Evolutionary conservation across 2,888 invertebrate species (phyloP), one percentile per base, ranked within the genome.

Genomic region (Drosophila neutralis): DNA sequence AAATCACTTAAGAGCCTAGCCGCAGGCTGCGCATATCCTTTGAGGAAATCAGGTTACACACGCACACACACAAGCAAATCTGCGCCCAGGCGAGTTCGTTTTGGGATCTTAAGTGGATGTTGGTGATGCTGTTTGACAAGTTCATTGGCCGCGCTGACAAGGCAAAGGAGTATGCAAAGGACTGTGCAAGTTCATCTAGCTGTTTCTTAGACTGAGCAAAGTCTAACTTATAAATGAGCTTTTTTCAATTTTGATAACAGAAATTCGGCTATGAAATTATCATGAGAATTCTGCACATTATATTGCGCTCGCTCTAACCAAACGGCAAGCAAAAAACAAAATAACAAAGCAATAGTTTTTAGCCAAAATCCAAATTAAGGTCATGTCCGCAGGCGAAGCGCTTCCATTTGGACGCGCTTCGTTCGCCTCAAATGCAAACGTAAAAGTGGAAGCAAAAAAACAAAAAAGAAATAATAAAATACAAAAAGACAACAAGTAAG

Each of bases 21-120:
- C 86, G 71, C 87, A 77, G 87, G 82, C 78, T 51, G 69, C 66
- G 75, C 76, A 76, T 83, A 89, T 86, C 85, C 90, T 86, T 90
- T 72, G 69, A 83, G 76, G 69, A 87, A 85, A 90, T 85, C 90
- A 90, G 90, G 89, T 85, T 85, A 90, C 90, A 77, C 52, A 69
- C 73, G 42, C 60, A 53, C 29, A 52, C 57, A 27, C 38, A 54
- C 5, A n/a, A 11, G 31, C 38, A 49, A 52, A 78, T 65, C 54
- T 61, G 69, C 38, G 67, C 65, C 31, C 51, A 52, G 51, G 24
- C 64, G 61, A 62, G 68, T 71, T 59, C 76, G 59, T 75, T 21
- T 72, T 72, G 70, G 77, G 57, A 63, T 54, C 78, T 87, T 68
- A 80, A 89, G 83, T 83, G 87, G 59, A 35, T 82, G 69, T 61